Base-by-base conservation (phyloP, 2,113 vertebrate genomes). In the Pelecanus crispus region DNA sequence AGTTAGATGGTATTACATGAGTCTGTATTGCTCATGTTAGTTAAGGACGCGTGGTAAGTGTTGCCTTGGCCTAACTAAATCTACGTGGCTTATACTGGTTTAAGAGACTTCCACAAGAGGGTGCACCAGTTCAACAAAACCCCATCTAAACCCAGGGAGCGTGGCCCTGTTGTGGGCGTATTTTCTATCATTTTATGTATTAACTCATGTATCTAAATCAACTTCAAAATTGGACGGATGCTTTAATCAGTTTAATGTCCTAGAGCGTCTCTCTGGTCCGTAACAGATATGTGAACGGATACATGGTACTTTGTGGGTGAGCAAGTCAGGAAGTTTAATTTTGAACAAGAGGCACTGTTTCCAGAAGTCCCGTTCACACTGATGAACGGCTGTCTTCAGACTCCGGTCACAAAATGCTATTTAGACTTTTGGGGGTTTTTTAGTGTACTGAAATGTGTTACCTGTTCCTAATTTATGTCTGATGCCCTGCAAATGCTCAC, bases 31-130 rank as follows among this genome's bases (percentile, higher is more conserved):
- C 45, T 81, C 1, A 0, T 22, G 3, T 24, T 45, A 7, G 6
- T 24, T 42, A 38, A 42, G 26, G 40, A 10, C 32, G 25, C 7
- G 0, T 9, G 3, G 6, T 6, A 10, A 31, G 20, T 1, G 42
- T 15, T 53, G 59, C 45, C 49, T 62, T 47, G 58, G 67, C 45
- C 47, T 19, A 18, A 17, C 32, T 56, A 18, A 24, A 32, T 26
- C 47, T 8, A 2, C 19, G 0, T 17, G 42, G 26, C 6, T 81
- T 47, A 5, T 3, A 7, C 7, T 53, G 44, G 34, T 83, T 34
- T 28, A 9, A 47, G 79, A 49, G 61, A 26, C 58, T 81, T 86
- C 96, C 96, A 95, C 88, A 16, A 97, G 96, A 91, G 94, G 91
- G 92, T 72, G 96, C 94, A 75, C 40, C 71, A 29, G 53, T 17